Evolutionary conservation across 2,888 invertebrate genomes (phyloP).

Genomic region (Macrophya alboannulata): DNA sequence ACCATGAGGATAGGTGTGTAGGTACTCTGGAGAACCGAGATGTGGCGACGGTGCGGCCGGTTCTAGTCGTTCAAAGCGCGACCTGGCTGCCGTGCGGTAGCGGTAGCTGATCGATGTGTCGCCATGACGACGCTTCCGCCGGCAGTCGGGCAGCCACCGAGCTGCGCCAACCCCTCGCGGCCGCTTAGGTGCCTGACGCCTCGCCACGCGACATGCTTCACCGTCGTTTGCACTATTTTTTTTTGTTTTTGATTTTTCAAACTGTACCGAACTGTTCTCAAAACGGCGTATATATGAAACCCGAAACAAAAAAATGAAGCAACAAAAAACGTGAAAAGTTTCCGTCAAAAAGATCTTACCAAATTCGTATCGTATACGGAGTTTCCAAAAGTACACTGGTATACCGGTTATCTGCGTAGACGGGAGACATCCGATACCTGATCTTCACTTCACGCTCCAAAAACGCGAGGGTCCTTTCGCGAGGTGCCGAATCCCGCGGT

Average conservation of each 20-base stretch:
- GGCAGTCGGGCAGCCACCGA: constrained; percentile 78
- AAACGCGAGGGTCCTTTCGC: constrained; percentile 11
- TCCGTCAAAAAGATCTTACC: background rate
- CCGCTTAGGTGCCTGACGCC: constrained; percentile 55
- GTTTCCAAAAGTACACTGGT: background rate
- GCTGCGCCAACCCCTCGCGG: constrained; percentile 57
- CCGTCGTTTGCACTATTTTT: constrained; percentile 34
- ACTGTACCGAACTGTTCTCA: background rate
- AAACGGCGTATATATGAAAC: background rate
- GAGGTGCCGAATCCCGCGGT: constrained; percentile 47
- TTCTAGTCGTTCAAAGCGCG: constrained; percentile 55
- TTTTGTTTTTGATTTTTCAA: background rate
- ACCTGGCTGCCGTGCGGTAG: constrained; percentile 75
- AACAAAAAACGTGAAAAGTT: background rate
- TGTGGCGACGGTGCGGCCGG: constrained; percentile 38
- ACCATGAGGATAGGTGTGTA: background rate
- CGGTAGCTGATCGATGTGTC: constrained; percentile 84
- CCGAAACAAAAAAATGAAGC: background rate
- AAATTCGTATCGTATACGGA: background rate
- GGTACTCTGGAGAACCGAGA: constrained; percentile 42
- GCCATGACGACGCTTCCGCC: constrained; percentile 84
- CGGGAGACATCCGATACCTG: constrained; percentile 50
- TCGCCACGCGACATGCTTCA: constrained; percentile 47
- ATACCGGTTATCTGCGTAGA: constrained; percentile 4
- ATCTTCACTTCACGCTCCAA: constrained; percentile 45